phyloP scores from a whole-genome alignment of 2,888 invertebrate genomes.

The Andrena haemorrhoa region DNA sequence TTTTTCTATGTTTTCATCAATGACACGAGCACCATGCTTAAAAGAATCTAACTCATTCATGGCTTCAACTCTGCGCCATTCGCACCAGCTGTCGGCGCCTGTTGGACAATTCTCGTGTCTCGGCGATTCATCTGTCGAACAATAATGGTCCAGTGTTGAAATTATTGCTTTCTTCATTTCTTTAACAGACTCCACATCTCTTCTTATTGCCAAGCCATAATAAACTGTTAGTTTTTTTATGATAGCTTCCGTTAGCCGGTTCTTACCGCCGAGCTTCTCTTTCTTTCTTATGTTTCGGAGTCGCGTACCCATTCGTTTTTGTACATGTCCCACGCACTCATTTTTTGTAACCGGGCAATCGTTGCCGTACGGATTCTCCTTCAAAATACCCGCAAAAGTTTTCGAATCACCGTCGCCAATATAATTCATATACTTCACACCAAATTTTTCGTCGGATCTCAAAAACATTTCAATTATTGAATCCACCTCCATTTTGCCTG shows the following conservation, averaged over 20 bases:
- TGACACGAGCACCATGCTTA: constrained; percentile 32
- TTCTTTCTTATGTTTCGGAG: constrained; percentile 51
- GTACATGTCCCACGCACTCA: constrained; percentile 58
- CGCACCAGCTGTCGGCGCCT: constrained; percentile 69
- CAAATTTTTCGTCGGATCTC: constrained; percentile 56
- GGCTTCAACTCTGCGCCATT: constrained; percentile 60
- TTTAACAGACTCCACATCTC: constrained; percentile 64
- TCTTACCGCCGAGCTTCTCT: constrained; percentile 68
- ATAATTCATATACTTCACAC: constrained; percentile 63
- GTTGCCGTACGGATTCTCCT: constrained; percentile 50
- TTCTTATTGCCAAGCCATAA: constrained; percentile 71
- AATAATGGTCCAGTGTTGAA: constrained; percentile 65
- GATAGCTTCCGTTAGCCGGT: constrained; percentile 62
- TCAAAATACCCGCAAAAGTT: constrained; percentile 56
- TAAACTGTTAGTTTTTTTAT: constrained; percentile 70
- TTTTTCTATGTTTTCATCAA: constrained; percentile 38
- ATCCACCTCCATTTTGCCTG: constrained; percentile 67
- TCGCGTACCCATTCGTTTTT: constrained; percentile 64
- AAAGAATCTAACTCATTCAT: neutral
- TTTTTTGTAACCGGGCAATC: constrained; percentile 49
- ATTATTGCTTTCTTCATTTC: constrained; percentile 69
- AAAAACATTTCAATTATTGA: constrained; percentile 62
- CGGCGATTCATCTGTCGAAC: constrained; percentile 68
- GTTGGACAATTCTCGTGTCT: constrained; percentile 69
- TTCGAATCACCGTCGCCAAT: constrained; percentile 65